Evolutionary conservation across 2,888 invertebrate species (phyloP).

Genomic region (Acronicta leporina): DNA sequence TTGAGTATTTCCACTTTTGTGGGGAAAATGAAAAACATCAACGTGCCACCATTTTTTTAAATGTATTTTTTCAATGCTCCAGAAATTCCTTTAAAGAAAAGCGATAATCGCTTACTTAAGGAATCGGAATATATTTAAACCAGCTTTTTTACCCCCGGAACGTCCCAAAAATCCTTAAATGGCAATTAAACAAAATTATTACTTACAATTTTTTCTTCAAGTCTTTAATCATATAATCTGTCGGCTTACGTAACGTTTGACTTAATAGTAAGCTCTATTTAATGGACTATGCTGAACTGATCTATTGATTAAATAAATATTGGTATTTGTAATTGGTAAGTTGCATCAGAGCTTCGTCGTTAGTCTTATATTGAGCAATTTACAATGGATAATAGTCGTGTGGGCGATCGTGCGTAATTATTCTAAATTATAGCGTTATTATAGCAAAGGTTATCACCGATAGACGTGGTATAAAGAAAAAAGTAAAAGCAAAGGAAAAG

Average conservation of each 20-base stretch:
- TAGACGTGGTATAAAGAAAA: constrained; percentile 4
- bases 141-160: too few species aligned
- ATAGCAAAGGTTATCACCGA: constrained; percentile 39
- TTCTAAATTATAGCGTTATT: constrained; percentile 20
- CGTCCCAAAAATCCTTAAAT: too few species aligned
- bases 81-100: too few species aligned
- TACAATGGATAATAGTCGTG: constrained; percentile 29
- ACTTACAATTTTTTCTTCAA: too few species aligned
- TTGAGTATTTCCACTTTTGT: not conserved
- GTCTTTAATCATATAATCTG: not conserved
- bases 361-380: constrained; percentile 49
- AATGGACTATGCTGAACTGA: not conserved
- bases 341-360: constrained; percentile 37
- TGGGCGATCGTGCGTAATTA: constrained; percentile 47
- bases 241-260: not conserved
- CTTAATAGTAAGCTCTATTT: not conserved
- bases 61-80: too few species aligned
- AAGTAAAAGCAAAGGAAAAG: not conserved
- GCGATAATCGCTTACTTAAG: too few species aligned
- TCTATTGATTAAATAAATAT: constrained; percentile 9
- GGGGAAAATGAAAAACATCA: not conserved
- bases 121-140: too few species aligned
- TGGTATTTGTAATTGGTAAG: constrained; percentile 25
- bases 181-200: too few species aligned
- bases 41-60: too few species aligned